phyloP scores from a whole-genome alignment of 1,140 invertebrate genomes.

The Drosophila sturtevanti region DNA sequence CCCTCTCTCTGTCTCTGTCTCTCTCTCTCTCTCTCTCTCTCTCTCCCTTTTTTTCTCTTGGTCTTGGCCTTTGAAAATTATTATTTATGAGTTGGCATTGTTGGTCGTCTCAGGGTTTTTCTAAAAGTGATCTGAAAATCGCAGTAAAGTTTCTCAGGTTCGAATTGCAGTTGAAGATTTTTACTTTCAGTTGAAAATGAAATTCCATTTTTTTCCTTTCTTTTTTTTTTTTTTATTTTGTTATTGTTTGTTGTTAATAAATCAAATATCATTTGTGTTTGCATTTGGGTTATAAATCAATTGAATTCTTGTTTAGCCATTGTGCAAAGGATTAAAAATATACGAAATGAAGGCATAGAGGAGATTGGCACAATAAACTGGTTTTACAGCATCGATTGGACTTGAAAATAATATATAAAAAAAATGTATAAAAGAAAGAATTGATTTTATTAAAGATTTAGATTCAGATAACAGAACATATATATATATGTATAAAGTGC shows the following conservation, averaged over 20 bases:
- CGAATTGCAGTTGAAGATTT: constrained; percentile 51
- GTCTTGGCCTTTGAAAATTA: constrained; percentile 60
- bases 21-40: constrained; percentile 13
- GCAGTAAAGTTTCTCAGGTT: constrained; percentile 18
- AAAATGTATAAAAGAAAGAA: neutral
- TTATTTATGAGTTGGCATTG: constrained; percentile 80
- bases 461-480: neutral
- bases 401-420: neutral
- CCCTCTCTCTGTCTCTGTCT: constrained; percentile 19
- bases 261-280: constrained; percentile 52
- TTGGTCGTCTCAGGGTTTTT: constrained; percentile 54
- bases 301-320: constrained; percentile 42
- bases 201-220: constrained; percentile 54
- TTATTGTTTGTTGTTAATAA: constrained; percentile 37
- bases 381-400: neutral
- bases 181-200: constrained; percentile 76
- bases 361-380: constrained; percentile 18
- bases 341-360: neutral
- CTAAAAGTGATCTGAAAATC: constrained; percentile 67
- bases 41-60: neutral
- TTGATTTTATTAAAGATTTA: neutral
- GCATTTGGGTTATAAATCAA: constrained; percentile 62
- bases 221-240: constrained; percentile 33
- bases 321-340: constrained; percentile 58
- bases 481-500: neutral